Evolutionary conservation across 2,888 invertebrate genomes (phyloP), one percentile per base, ranked within the genome.

Genomic region (Lysandra coridon): DNA sequence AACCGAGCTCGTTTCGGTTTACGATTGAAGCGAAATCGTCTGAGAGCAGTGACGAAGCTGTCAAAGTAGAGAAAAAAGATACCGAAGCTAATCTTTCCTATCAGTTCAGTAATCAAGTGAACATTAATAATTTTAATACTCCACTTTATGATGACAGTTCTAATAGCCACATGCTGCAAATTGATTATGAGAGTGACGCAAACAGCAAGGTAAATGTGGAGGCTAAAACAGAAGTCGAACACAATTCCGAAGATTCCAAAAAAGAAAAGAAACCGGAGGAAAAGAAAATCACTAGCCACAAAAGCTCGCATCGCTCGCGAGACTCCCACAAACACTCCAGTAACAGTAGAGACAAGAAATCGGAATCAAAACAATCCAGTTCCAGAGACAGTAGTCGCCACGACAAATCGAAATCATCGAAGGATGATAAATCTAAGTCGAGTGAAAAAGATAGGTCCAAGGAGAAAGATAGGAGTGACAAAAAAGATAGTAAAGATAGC

Each of bases 171-270:
- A 91, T 91, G 78, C 84, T 92, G 79, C 93, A 91, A 79, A 93
- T 95, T 80, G 94, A 94, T 84, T 94, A 94, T 78, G 94, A 94
- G 85, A 94, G 93, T 84, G 94, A 94, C 82, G 90, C 88, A 2
- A 95, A 95, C 78, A 94, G 93, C 83, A 95, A 95, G 85, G 87
- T 85, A n/a, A 91, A 90, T 81, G 85, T 83, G 30, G 93, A 92
- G 80, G 83, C 83, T 49, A 94, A 93, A 84, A 76, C 83, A n/a
- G 92, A 92, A 84, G 83, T 83, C 10, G 92, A 93, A 81, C 85
- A 85, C 17, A 91, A 87, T 82, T 88, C 90, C 0, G 88, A 89
- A 81, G 92, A 91, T 80, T 85, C 84, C 60, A 93, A 87, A 80
- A 93, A 91, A 80, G 91, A 91, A 23, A 86, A 86, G 78, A 93